phyloP scores from a whole-genome alignment of 2,888 invertebrate genomes.

The Ernsta delagoae region DNA sequence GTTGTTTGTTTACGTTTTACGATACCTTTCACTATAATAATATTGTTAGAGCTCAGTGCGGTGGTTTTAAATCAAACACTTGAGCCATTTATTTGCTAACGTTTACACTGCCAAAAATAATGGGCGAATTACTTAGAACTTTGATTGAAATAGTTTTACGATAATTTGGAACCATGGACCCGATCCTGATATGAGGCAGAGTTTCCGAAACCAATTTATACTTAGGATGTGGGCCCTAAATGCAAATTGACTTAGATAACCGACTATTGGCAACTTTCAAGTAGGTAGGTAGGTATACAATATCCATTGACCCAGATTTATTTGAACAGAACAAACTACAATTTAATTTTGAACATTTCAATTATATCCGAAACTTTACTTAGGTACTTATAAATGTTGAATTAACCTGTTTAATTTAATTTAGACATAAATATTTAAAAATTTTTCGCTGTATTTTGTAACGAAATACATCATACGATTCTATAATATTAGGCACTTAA shows the following conservation, averaged over 20 bases:
- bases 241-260: slow-evolving; percentile 20
- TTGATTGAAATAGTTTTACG: slow-evolving; percentile 29
- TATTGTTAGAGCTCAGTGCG: too few relatives aligned
- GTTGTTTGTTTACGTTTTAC: too few relatives aligned
- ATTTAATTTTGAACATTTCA: background rate
- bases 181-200: slow-evolving; percentile 4
- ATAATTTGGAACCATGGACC: slow-evolving; percentile 20
- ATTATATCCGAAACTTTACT: too few relatives aligned
- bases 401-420: too few relatives aligned
- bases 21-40: too few relatives aligned
- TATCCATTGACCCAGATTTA: background rate
- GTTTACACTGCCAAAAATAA: slow-evolving; percentile 7
- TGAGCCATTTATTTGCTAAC: background rate
- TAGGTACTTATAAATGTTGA: too few relatives aligned
- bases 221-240: slow-evolving; percentile 28
- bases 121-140: slow-evolving; percentile 1
- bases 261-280: slow-evolving; percentile 12
- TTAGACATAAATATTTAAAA: too few relatives aligned
- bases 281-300: background rate
- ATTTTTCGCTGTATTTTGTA: too few relatives aligned
- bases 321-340: slow-evolving; percentile 1
- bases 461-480: too few relatives aligned
- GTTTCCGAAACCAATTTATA: slow-evolving; percentile 21
- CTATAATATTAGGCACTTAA: too few relatives aligned
- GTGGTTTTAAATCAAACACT: too few relatives aligned